Conservation (phyloP, 2,888 invertebrate genomes). For the Macrosiphum euphorbiae region DNA sequence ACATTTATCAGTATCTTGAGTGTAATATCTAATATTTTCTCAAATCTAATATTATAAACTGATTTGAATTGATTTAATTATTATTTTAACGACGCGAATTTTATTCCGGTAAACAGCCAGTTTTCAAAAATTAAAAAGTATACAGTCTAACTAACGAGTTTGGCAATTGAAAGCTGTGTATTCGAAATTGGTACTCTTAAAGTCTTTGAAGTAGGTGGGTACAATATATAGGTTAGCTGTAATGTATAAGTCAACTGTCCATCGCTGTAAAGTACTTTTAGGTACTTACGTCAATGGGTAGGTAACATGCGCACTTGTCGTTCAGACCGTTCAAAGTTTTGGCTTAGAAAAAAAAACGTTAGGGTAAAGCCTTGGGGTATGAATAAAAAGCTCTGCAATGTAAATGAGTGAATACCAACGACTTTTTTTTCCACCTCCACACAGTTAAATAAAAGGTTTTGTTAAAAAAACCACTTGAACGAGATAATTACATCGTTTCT, state of each 20-base stretch:
- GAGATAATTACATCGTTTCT: constrained; percentile 51
- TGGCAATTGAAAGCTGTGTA: background rate
- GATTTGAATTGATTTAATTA: background rate
- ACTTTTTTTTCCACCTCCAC: background rate
- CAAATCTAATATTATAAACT: background rate
- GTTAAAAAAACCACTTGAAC: constrained; percentile 33
- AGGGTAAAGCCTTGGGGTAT: background rate
- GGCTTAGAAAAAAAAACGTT: background rate
- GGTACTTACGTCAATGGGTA: background rate
- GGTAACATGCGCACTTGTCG: background rate
- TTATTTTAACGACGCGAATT: background rate
- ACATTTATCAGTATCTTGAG: background rate
- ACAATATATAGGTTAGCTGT: background rate
- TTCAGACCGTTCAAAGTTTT: background rate
- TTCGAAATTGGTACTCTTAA: background rate
- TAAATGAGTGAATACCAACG: constrained; percentile 42
- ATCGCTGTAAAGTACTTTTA: constrained; percentile 3
- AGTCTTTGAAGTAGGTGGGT: background rate
- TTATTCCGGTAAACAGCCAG: background rate
- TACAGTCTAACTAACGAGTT: background rate
- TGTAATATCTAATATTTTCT: background rate
- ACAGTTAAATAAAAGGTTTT: constrained; percentile 25
- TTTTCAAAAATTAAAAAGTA: background rate
- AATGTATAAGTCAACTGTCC: background rate
- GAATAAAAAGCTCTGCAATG: constrained; percentile 25